Evolutionary conservation across 92 coral and sea anemone species (phyloP).

Genomic region (Parazoanthus swiftii): DNA sequence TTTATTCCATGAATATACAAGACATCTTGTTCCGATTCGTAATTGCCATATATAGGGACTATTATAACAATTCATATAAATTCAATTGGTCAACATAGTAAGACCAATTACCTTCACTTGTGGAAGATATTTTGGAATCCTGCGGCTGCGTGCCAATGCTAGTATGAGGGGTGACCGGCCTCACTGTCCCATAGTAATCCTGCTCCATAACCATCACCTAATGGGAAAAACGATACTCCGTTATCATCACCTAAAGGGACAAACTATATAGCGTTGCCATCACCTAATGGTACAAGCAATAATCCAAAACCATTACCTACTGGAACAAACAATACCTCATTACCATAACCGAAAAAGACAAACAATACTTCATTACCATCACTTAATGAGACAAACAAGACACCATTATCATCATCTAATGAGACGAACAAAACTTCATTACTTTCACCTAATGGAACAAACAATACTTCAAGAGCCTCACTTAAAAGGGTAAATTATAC

Average conservation of each 20-base stretch:
- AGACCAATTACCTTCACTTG: conserved; percentile 16
- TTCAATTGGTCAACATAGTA: too few species aligned
- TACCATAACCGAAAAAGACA: conserved; percentile 10
- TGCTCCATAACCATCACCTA: conserved; percentile 42
- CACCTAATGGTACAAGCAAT: not conserved
- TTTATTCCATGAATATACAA: too few species aligned
- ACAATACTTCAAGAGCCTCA: too few species aligned
- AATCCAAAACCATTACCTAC: not conserved
- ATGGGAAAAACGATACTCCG: not conserved
- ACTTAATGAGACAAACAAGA: too few species aligned
- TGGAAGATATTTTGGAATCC: conserved; percentile 36
- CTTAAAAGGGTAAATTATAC: not conserved
- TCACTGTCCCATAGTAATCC: conserved; percentile 20
- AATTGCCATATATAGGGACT: too few species aligned
- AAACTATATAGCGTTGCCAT: not conserved
- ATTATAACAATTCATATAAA: too few species aligned
- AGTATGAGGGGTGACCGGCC: conserved; percentile 12
- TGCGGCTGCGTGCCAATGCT: conserved; percentile 19
- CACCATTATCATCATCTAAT: too few species aligned
- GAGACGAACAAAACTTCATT: too few species aligned
- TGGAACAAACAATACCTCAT: not conserved
- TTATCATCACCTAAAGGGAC: too few species aligned
- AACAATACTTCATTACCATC: not conserved
- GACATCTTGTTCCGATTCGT: too few species aligned
- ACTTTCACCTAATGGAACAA: too few species aligned